Conservation (phyloP, 1,140 invertebrate species). For the Meloidogyne exigua region DNA sequence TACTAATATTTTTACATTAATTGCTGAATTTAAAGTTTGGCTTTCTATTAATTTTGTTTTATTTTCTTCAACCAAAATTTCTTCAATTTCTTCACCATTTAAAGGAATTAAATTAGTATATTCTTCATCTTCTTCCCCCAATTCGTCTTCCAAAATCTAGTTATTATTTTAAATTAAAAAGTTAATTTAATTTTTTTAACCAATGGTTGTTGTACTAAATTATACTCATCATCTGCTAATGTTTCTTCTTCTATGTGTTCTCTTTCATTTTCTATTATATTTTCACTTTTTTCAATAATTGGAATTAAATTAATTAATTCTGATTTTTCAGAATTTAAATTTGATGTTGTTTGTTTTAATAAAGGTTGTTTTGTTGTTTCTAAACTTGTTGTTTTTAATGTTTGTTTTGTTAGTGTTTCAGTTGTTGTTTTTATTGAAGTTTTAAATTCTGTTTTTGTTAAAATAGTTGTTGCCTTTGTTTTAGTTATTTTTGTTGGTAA, state of each 20-base stretch:
- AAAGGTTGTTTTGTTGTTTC: neutral
- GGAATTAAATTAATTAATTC: neutral
- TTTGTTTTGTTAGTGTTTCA: neutral
- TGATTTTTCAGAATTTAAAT: neutral
- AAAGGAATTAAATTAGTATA: neutral
- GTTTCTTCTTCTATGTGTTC: neutral
- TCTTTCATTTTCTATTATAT: neutral
- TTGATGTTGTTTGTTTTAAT: neutral
- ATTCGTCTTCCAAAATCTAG: neutral
- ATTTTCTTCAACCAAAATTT: neutral
- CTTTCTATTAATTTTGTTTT: neutral
- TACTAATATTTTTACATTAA: neutral
- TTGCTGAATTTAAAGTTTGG: neutral
- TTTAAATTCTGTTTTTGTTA: neutral
- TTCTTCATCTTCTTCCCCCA: neutral
- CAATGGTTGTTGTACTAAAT: neutral
- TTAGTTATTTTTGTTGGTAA: neutral
- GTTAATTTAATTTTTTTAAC: neutral
- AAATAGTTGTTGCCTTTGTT: neutral
- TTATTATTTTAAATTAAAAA: neutral
- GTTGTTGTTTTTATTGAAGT: neutral
- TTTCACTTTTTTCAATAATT: neutral
- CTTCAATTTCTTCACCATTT: neutral
- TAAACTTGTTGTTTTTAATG: neutral
- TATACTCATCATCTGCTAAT: neutral